These are phyloP conservation scores for Drosophila cardini DNA, from an alignment of 1,140 invertebrate species.

Conservation along the genomic window DNA sequence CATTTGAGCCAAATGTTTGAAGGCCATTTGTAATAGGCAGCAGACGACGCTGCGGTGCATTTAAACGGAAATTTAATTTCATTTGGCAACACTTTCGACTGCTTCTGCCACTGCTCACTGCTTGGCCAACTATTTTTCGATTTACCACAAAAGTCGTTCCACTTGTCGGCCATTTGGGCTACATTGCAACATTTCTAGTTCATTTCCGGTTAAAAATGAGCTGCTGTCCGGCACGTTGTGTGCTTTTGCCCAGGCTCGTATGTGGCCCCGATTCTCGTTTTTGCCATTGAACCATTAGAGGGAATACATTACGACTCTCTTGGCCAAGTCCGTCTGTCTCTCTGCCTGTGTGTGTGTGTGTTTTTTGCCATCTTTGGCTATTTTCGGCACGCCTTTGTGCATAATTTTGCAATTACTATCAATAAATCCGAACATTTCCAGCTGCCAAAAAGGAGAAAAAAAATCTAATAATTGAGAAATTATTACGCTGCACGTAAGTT, in stretches of 20 bases:
- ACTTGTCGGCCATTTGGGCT: constrained; percentile 54
- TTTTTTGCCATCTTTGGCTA: constrained; percentile 10
- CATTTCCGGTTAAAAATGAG: constrained; percentile 81
- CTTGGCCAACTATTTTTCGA: constrained; percentile 70
- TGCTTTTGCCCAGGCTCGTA: constrained; percentile 4
- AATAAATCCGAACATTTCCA: constrained; percentile 54
- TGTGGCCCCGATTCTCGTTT: constrained; percentile 43
- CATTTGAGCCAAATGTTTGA: constrained; percentile 39
- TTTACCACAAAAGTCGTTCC: constrained; percentile 70
- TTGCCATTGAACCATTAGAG: constrained; percentile 19
- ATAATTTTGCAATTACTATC: constrained; percentile 78
- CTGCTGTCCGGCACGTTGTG: constrained; percentile 53
- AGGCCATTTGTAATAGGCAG: constrained; percentile 39
- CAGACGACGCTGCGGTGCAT: constrained; percentile 40
- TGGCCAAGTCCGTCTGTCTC: constrained; percentile 3
- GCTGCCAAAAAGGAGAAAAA: constrained; percentile 52
- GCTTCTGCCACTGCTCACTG: not conserved
- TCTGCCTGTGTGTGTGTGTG: not conserved
- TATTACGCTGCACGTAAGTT: constrained; percentile 59
- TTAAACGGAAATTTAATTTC: constrained; percentile 81
- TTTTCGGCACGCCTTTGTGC: constrained; percentile 64
- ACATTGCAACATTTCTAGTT: constrained; percentile 74
- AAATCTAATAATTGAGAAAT: constrained; percentile 69
- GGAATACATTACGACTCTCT: constrained; percentile 16
- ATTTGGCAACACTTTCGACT: constrained; percentile 50